Conservation (phyloP, 2,113 vertebrate genomes). For the Patagioenas fasciata region DNA sequence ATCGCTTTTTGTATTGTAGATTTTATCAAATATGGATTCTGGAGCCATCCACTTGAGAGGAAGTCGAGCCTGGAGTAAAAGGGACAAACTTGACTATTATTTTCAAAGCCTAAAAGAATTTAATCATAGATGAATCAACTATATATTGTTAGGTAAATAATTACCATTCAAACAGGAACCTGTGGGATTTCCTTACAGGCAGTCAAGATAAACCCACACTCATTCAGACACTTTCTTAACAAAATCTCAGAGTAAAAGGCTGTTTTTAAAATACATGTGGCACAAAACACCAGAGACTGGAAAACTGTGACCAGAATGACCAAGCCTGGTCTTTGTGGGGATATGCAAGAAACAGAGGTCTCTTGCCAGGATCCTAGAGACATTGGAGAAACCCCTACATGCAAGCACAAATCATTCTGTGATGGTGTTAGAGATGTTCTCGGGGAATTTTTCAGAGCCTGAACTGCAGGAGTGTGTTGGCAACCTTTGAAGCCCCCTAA, state of each 20-base stretch:
- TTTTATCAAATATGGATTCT: slow-evolving; percentile 97
- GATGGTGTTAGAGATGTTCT: background rate
- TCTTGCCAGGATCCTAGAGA: background rate
- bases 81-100: slow-evolving; percentile 25
- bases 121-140: slow-evolving; percentile 10
- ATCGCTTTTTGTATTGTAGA: slow-evolving; percentile 95
- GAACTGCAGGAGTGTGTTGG: background rate
- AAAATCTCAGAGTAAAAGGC: background rate
- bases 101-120: slow-evolving; percentile 33
- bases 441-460: background rate
- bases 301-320: background rate
- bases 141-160: slow-evolving; percentile 60
- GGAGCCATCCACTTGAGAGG: slow-evolving; percentile 99
- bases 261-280: background rate
- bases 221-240: slow-evolving; percentile 12
- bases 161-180: slow-evolving; percentile 31
- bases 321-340: background rate
- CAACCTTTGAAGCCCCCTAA: background rate
- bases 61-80: slow-evolving; percentile 85
- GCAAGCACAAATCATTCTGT: background rate
- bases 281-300: background rate
- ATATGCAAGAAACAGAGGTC: background rate
- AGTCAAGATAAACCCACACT: slow-evolving; percentile 48
- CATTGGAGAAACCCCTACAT: background rate
- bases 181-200: slow-evolving; percentile 55